A percentile compares a stretch with the other conserved stretches of the same genome.
Conservation (phyloP, 2,888 invertebrate species). For the Fragum whitleyi region DNA sequence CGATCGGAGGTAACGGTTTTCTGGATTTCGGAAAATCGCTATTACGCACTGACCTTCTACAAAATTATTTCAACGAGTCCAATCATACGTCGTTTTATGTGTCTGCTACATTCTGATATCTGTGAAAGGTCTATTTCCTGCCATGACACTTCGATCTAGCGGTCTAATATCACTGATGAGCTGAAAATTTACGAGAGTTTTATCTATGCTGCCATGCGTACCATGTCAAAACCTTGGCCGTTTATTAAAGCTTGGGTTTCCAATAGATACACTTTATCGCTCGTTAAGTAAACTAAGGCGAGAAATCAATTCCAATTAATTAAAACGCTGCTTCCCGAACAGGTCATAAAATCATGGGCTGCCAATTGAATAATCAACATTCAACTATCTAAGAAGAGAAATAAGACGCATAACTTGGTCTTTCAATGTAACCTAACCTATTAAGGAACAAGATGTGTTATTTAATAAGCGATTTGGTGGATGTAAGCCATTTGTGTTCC, state of each 20-base stretch:
- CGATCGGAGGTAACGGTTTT: too few species aligned
- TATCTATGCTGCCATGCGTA: conserved; percentile 17
- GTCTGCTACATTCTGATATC: too few species aligned
- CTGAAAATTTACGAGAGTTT: conserved; percentile 16
- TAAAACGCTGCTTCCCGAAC: conserved; percentile 5
- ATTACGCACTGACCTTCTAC: too few species aligned
- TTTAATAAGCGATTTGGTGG: too few species aligned
- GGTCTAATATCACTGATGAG: conserved; percentile 28
- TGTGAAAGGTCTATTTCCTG: too few species aligned
- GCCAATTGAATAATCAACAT: neutral
- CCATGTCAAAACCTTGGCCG: conserved; percentile 25
- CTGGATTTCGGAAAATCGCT: too few species aligned
- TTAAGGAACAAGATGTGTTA: too few species aligned
- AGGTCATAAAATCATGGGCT: conserved; percentile 14
- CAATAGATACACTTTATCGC: conserved; percentile 29
- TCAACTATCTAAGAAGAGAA: neutral
- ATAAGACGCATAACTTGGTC: neutral
- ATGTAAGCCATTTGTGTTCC: too few species aligned
- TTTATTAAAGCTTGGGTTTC: conserved; percentile 26
- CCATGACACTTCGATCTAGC: neutral
- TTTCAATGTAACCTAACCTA: too few species aligned
- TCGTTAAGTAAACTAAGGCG: conserved; percentile 23
- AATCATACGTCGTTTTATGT: too few species aligned
- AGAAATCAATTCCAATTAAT: conserved; percentile 24
- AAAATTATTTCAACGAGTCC: too few species aligned